Percentiles rank a stretch among this genome's conserved stretches.
Conservation (phyloP, 2,888 invertebrate species). For the Agrilus cyanescens region DNA sequence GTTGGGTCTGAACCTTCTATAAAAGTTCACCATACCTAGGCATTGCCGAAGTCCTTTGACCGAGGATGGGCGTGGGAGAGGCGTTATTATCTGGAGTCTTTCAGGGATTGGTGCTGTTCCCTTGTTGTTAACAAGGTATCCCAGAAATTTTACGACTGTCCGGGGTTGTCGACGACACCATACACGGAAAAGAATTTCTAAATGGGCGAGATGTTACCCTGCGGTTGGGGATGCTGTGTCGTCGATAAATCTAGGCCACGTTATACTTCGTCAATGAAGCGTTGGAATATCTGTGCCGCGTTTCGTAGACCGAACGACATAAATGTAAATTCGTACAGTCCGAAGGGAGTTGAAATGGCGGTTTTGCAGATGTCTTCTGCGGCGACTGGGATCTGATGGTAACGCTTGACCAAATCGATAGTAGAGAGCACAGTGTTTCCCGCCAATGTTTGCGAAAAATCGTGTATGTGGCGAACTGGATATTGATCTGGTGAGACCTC, state of each 20-base stretch:
- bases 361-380: slow-evolving; percentile 20
- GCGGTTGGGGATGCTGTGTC: background rate
- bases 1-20: no score
- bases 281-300: background rate
- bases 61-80: no score
- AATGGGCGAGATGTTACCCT: no score
- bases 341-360: slow-evolving; percentile 2
- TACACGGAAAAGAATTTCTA: no score
- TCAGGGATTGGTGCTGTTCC: no score
- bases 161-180: no score
- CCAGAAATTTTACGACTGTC: no score
- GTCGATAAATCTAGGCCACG: background rate
- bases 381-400: background rate
- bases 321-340: slow-evolving; percentile 3
- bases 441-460: slow-evolving; percentile 13
- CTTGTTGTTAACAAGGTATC: no score
- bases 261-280: background rate
- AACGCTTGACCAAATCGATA: background rate
- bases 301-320: background rate
- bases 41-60: no score
- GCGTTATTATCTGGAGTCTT: no score
- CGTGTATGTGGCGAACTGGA: slow-evolving; percentile 23
- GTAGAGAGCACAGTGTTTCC: background rate
- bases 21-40: no score
- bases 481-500: slow-evolving; percentile 8